Evolutionary conservation across 2,888 invertebrate species (phyloP).

Genomic region (Sarcophaga caerulescens): DNA sequence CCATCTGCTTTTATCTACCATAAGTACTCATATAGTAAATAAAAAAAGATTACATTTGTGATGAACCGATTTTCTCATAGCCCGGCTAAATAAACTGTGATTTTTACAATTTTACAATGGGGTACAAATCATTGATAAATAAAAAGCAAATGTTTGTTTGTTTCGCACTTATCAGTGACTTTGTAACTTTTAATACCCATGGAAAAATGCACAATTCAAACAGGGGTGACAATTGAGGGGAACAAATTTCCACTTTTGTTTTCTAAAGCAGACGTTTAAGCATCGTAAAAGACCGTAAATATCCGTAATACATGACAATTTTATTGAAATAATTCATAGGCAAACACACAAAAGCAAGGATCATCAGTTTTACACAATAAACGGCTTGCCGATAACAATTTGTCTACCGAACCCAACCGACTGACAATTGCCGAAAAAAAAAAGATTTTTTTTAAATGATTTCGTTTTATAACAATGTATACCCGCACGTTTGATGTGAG

Average conservation of each 20-base stretch:
- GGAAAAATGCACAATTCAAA: constrained; percentile 31
- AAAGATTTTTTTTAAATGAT: constrained; percentile 17
- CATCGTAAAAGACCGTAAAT: constrained; percentile 57
- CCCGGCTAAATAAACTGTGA: constrained; percentile 3
- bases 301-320: constrained; percentile 69
- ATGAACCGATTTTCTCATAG: not conserved
- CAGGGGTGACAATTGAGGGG: constrained; percentile 72
- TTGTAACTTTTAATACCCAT: constrained; percentile 42
- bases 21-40: no score
- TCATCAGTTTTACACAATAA: constrained; percentile 26
- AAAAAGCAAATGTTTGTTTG: constrained; percentile 54
- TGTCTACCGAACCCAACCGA: constrained; percentile 41
- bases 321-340: constrained; percentile 24
- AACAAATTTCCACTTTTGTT: constrained; percentile 68
- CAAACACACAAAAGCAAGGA: not conserved
- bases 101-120: constrained; percentile 26
- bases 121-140: not conserved
- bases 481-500: constrained; percentile 56
- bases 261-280: constrained; percentile 32
- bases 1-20: no score
- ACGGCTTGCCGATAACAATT: constrained; percentile 31
- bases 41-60: no score
- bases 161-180: constrained; percentile 61
- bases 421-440: constrained; percentile 33
- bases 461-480: not conserved